A percentile compares a stretch with the other conserved stretches of the same genome.
phyloP scores from a whole-genome alignment of 2,888 invertebrate genomes.

The Smittia sp. region DNA sequence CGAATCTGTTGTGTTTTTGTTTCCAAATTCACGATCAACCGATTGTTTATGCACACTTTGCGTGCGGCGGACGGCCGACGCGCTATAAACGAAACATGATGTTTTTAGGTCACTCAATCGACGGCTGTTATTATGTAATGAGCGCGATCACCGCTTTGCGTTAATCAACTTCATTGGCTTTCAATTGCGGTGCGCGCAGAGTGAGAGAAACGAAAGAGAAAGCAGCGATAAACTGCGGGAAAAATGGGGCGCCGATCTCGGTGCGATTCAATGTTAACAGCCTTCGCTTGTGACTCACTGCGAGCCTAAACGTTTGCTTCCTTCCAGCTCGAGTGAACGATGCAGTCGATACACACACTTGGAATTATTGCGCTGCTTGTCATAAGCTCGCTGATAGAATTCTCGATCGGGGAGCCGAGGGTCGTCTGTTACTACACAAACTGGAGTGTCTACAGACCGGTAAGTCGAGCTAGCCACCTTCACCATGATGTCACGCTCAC shows the following conservation, averaged over 20 bases:
- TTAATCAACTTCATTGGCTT: conserved; percentile 1
- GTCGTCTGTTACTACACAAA: conserved; percentile 73
- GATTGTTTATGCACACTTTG: neutral
- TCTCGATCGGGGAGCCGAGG: conserved; percentile 10
- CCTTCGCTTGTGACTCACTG: too few relatives aligned
- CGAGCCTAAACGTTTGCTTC: too few relatives aligned
- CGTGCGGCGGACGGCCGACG: neutral
- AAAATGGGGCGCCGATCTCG: neutral
- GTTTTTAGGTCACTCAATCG: neutral
- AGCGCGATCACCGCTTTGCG: neutral
- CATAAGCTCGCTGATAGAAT: conserved; percentile 4
- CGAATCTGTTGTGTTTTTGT: neutral
- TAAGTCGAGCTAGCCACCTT: neutral
- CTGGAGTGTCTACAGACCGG: conserved; percentile 86
- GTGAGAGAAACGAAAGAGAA: conserved; percentile 7
- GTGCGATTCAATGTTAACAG: too few relatives aligned
- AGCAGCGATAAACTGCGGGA: neutral
- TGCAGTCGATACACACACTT: conserved; percentile 25
- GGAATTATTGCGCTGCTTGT: neutral
- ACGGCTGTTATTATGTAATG: neutral
- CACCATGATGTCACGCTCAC: neutral
- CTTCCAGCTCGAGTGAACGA: neutral
- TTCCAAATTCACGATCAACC: neutral
- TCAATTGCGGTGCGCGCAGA: neutral
- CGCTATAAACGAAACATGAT: neutral